Conservation (phyloP, 1,140 invertebrate species). For the Zeugodacus cucurbitae region DNA sequence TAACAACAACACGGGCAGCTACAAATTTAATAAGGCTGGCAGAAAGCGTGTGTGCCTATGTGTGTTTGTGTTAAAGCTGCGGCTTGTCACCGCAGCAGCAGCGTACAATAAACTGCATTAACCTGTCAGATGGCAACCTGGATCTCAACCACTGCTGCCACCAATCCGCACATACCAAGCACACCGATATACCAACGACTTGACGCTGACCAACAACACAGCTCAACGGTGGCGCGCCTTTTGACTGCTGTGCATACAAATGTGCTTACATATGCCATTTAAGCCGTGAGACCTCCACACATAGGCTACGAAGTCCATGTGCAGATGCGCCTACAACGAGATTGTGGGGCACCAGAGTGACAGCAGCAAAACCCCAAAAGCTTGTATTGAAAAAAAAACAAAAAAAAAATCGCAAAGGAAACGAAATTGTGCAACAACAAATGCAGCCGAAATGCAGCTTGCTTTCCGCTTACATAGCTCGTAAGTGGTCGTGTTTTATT, state of each 20-base stretch:
- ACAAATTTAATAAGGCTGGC: neutral
- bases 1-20: neutral
- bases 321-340: neutral
- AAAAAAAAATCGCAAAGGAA: neutral
- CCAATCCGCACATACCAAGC: neutral
- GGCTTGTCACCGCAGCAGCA: neutral
- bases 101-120: neutral
- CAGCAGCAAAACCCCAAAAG: neutral
- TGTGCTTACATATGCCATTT: neutral
- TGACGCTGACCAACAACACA: neutral
- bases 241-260: neutral
- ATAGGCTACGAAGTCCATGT: neutral
- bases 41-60: too few relatives aligned
- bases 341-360: conserved; percentile 7
- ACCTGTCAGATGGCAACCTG: conserved; percentile 24
- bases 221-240: neutral
- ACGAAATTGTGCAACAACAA: neutral
- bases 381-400: neutral
- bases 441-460: neutral
- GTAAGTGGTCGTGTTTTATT: neutral
- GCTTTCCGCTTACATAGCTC: neutral
- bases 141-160: neutral
- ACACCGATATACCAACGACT: neutral
- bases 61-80: neutral
- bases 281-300: neutral